Conservation (phyloP, 2,797 vertebrate genomes). For the Megalops cyprinoides region DNA sequence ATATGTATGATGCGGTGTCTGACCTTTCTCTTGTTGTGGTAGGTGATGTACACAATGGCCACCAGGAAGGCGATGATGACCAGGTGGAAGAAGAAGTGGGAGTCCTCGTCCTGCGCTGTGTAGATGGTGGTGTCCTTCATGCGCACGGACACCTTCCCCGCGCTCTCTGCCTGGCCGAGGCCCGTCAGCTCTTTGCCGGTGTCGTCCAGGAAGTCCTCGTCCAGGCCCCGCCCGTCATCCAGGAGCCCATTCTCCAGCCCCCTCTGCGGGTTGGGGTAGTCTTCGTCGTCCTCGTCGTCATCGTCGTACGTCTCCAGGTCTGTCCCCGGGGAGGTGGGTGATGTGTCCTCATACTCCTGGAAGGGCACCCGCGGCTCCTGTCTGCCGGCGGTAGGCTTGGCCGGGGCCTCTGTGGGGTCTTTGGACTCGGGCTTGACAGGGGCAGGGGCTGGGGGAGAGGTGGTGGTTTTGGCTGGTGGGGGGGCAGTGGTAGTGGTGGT, state of each 20-base stretch:
- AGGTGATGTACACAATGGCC: constrained; percentile 88
- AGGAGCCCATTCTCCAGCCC: background rate
- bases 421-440: background rate
- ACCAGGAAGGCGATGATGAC: constrained; percentile 89
- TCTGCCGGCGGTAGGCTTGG: background rate
- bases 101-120: constrained; percentile 80
- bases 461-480: background rate
- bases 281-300: constrained; percentile 23
- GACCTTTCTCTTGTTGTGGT: constrained; percentile 98
- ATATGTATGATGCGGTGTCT: constrained; percentile 45
- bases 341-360: background rate
- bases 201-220: constrained; percentile 10
- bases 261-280: background rate
- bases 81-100: constrained; percentile 94
- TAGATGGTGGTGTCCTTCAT: constrained; percentile 67
- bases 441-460: background rate
- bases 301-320: background rate
- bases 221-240: constrained; percentile 50
- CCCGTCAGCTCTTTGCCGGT: constrained; percentile 20
- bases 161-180: constrained; percentile 27
- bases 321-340: background rate
- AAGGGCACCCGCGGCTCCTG: background rate
- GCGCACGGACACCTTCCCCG: constrained; percentile 27
- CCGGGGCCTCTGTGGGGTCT: background rate
- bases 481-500: background rate